These are phyloP conservation scores for Hyles vespertilio DNA, from an alignment of 1,140 invertebrate species.

Conservation along the genomic window DNA sequence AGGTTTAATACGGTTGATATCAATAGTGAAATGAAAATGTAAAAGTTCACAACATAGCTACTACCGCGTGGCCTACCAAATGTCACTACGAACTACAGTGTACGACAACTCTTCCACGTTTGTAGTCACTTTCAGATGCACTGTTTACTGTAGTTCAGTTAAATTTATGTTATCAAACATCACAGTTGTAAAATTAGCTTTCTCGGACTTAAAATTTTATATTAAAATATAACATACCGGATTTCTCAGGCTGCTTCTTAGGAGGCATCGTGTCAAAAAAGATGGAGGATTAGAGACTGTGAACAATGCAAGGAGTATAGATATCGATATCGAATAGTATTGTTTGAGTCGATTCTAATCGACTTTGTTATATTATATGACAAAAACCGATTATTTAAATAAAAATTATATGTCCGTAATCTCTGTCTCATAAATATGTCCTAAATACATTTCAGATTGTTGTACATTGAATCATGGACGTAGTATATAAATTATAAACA, in stretches of 20 bases:
- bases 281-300: constrained; percentile 44
- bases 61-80: constrained; percentile 50
- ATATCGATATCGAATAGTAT: neutral
- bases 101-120: neutral
- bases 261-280: constrained; percentile 75
- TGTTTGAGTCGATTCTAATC: constrained; percentile 15
- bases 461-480: too few species aligned
- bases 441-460: too few species aligned
- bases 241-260: constrained; percentile 73
- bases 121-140: neutral
- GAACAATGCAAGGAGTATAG: too few species aligned
- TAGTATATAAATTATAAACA: too few species aligned
- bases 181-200: too few species aligned
- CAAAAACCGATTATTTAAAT: too few species aligned
- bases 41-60: constrained; percentile 11
- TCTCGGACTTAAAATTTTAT: too few species aligned
- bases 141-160: constrained; percentile 6
- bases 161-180: neutral
- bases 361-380: too few species aligned
- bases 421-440: too few species aligned
- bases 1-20: constrained; percentile 1
- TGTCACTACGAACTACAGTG: constrained; percentile 14
- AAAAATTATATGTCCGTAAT: too few species aligned
- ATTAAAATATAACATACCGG: constrained; percentile 45
- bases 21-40: neutral